phyloP scores from a whole-genome alignment of 2,113 vertebrate genomes.

The Tetrax tetrax region DNA sequence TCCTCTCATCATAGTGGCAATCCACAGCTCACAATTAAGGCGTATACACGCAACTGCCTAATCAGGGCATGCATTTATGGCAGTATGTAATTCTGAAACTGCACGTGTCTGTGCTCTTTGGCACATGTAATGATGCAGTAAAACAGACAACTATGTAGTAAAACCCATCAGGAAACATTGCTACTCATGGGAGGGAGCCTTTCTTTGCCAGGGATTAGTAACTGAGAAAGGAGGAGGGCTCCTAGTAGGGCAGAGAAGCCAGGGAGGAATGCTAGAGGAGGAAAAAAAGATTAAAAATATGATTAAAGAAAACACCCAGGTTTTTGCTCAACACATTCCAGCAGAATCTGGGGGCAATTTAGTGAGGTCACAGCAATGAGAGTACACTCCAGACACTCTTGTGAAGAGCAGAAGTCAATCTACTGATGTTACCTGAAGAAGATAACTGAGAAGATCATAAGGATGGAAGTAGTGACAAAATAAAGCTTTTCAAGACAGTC shows the following conservation, averaged over 20 bases:
- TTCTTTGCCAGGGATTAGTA: neutral
- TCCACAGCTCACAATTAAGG: neutral
- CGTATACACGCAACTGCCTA: neutral
- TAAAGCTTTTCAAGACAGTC: neutral
- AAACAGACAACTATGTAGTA: neutral
- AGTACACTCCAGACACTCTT: neutral
- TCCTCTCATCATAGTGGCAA: neutral
- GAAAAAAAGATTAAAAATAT: neutral
- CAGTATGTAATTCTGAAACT: neutral
- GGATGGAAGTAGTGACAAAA: neutral
- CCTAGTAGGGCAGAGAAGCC: neutral
- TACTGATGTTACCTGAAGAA: neutral
- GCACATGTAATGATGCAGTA: neutral
- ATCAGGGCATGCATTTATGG: neutral
- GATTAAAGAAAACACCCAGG: accelerated
- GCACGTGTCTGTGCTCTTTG: neutral
- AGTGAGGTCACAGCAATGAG: neutral
- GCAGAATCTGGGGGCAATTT: neutral
- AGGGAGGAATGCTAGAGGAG: neutral
- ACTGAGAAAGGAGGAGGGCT: neutral
- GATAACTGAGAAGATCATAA: neutral
- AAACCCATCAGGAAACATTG: neutral
- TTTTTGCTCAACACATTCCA: neutral
- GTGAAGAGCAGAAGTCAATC: neutral
- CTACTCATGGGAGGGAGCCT: neutral